Evolutionary conservation across 2,888 invertebrate species (phyloP).

Genomic region (Drosophila mimetica): DNA sequence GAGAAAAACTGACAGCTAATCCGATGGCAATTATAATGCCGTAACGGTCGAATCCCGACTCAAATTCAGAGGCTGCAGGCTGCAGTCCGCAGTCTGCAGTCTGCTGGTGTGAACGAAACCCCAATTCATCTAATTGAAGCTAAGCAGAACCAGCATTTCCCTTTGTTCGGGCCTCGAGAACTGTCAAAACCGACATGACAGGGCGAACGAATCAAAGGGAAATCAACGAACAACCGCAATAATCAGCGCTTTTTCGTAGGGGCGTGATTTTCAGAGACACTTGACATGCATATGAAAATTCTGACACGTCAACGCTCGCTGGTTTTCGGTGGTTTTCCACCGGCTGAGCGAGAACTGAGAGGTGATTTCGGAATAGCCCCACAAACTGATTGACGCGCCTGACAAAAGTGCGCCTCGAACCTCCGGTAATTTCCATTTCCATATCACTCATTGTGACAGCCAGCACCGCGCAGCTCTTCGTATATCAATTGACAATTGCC

Average conservation of each 20-base stretch:
- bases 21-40: slow-evolving; percentile 78
- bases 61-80: slow-evolving; percentile 21
- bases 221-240: slow-evolving; percentile 54
- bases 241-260: slow-evolving; percentile 73
- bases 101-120: slow-evolving; percentile 59
- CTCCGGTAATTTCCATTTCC: slow-evolving; percentile 67
- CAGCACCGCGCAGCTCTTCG: slow-evolving; percentile 45
- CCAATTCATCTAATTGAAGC: slow-evolving; percentile 79
- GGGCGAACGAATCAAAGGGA: slow-evolving; percentile 64
- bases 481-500: slow-evolving; percentile 69
- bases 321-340: slow-evolving; percentile 31
- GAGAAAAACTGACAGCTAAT: slow-evolving; percentile 79
- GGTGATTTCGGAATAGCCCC: slow-evolving; percentile 1
- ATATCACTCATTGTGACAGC: slow-evolving; percentile 68
- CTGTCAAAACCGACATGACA: slow-evolving; percentile 83
- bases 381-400: slow-evolving; percentile 71
- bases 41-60: slow-evolving; percentile 45
- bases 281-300: slow-evolving; percentile 84
- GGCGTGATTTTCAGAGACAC: slow-evolving; percentile 71
- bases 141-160: slow-evolving; percentile 72
- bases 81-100: slow-evolving; percentile 6
- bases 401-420: slow-evolving; percentile 61
- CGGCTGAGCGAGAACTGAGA: neutral
- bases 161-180: slow-evolving; percentile 52
- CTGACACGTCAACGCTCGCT: slow-evolving; percentile 83